Base-by-base conservation (phyloP, 2,797 vertebrate species). In the Rhynchonycteris naso region DNA sequence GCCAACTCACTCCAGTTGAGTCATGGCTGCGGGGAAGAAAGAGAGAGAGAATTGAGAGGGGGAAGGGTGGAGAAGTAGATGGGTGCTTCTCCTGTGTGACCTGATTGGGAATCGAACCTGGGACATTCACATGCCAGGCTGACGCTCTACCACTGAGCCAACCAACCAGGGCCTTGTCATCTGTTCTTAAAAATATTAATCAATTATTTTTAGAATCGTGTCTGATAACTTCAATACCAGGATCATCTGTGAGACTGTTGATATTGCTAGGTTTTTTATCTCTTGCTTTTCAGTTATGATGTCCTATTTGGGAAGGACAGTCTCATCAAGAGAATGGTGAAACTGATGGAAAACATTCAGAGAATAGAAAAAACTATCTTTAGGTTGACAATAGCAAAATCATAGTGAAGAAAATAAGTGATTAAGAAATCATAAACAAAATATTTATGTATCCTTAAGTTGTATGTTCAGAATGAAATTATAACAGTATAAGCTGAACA, bases 141-240 rank as follows among this genome's bases (percentile, higher is more conserved):
- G 43, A 43, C 8, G 43, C 43, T 43, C 43, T 43, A 43, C 43
- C 43, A 43, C 43, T 43, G 43, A 43, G 43, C 43, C 5, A 43
- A 43, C 43, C 43, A 5, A 43, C 43, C 43, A 43, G 43, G 43
- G 43, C 43, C 10, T 75, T 54, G 43, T 86, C 30, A n/a, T 14
- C 22, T 74, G 69, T 90, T 80, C 33, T 50, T 63, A 82, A 71
- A 90, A 71, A 59, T 38, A 38, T 63, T 33, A 71, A 83, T 26
- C 68, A 33, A 43, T 83, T 59, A 66, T 74, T 50, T 88, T 19
- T 13, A 59, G 90, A 76, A 54, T 50, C 6, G 43, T 33, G 56
- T 83, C 58, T 74, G 65, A 74, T 66, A 88, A 86, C 35, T 54
- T 33, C 56, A 75, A 30, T 69, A 69, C 8, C 43, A 54, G 69